These are phyloP conservation scores for Philaethria dido DNA, from an alignment of 2,888 invertebrate species.

Conservation along the genomic window DNA sequence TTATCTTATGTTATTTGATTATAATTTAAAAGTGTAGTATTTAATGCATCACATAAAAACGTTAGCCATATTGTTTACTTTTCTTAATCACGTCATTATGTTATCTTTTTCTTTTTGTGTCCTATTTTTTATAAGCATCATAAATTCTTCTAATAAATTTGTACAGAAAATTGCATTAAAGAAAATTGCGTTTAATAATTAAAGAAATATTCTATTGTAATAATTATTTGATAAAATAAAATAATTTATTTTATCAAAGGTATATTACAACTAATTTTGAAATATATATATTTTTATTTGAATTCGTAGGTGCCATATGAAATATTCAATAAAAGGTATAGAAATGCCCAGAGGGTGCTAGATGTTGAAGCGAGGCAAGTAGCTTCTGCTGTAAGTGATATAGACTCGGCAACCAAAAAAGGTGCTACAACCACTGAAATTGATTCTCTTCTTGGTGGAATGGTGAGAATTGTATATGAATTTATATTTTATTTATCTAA, in stretches of 20 bases:
- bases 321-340: constrained; percentile 97
- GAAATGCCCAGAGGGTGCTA: constrained; percentile 96
- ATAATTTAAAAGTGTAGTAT: background rate
- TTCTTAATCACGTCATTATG: constrained; percentile 7
- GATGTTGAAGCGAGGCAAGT: constrained; percentile 97
- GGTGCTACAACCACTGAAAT: constrained; percentile 86
- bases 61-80: constrained; percentile 17
- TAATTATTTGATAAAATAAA: background rate
- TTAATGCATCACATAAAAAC: background rate
- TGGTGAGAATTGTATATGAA: constrained; percentile 75
- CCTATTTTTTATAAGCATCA: background rate
- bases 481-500: too few species aligned
- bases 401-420: constrained; percentile 88
- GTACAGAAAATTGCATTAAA: too few species aligned
- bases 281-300: too few species aligned
- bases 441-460: constrained; percentile 91
- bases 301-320: constrained; percentile 98
- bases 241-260: too few species aligned
- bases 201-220: background rate
- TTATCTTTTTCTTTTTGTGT: background rate
- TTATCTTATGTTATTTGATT: too few species aligned
- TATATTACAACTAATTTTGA: too few species aligned
- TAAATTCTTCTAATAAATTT: too few species aligned
- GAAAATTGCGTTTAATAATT: background rate
- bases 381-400: constrained; percentile 89